Percentiles rank a stretch among this genome's conserved stretches.
Conservation (phyloP, 2,888 invertebrate species). For the Hypselothyrea guttata region DNA sequence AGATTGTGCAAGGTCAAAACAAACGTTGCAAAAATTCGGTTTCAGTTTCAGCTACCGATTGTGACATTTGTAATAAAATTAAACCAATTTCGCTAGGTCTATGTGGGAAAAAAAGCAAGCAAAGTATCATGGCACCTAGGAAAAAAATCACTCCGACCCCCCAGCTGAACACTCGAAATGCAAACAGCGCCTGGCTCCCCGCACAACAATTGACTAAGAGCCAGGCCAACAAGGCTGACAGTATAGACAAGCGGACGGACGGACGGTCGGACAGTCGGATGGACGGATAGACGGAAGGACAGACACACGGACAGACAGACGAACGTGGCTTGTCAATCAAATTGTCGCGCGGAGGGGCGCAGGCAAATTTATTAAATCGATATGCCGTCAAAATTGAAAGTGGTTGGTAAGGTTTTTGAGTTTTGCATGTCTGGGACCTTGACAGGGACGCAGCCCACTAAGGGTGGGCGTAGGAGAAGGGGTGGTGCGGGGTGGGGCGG, state of each 20-base stretch:
- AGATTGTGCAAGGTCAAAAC: conserved; percentile 1
- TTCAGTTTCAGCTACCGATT: conserved; percentile 29
- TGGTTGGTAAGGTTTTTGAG: conserved; percentile 45
- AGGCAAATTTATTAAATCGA: conserved; percentile 78
- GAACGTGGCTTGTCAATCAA: conserved; percentile 66
- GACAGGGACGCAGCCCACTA: conserved; percentile 49
- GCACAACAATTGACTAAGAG: conserved; percentile 39
- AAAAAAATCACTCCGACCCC: conserved; percentile 14
- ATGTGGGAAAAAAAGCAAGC: neutral
- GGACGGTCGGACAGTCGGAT: neutral
- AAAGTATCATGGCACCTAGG: conserved; percentile 34
- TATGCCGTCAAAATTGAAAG: conserved; percentile 75
- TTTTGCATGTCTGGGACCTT: conserved; percentile 59
- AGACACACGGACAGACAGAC: conserved; percentile 3
- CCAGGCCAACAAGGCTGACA: no score
- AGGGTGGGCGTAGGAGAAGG: neutral
- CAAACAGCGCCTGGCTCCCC: conserved; percentile 48
- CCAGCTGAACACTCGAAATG: conserved; percentile 31
- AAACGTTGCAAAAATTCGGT: conserved; percentile 31
- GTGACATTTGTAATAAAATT: conserved; percentile 54
- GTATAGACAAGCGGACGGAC: conserved; percentile 2
- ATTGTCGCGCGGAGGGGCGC: conserved; percentile 67
- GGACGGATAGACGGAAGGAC: no score
- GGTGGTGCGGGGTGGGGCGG: neutral
- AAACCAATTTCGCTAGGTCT: conserved; percentile 54